phyloP scores from a whole-genome alignment of 2,888 invertebrate species.

The Brachypterus glaber region DNA sequence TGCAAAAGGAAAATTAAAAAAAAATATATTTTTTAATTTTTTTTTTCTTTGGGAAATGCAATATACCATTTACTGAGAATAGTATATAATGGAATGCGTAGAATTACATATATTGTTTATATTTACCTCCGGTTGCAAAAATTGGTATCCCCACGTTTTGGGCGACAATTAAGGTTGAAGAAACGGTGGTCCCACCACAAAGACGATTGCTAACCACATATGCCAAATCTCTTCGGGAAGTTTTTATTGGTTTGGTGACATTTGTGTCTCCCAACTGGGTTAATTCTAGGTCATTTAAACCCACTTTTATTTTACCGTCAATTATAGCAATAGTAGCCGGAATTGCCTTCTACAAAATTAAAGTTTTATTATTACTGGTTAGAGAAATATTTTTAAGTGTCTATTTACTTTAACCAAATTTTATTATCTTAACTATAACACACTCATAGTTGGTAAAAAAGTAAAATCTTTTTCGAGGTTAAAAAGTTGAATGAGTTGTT shows the following conservation, averaged over 20 bases:
- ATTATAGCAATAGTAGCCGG: constrained; percentile 92
- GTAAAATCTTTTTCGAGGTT: no score
- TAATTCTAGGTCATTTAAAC: constrained; percentile 58
- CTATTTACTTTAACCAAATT: no score
- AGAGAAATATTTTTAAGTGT: no score
- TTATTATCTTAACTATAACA: no score
- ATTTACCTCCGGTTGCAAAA: constrained; percentile 82
- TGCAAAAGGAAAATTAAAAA: no score
- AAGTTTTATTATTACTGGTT: no score
- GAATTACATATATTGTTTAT: no score
- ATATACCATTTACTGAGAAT: no score
- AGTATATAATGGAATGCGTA: no score
- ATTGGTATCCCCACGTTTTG: constrained; percentile 72
- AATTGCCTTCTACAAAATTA: constrained; percentile 54
- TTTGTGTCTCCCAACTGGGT: constrained; percentile 49
- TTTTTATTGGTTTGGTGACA: constrained; percentile 55
- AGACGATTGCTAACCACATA: constrained; percentile 57
- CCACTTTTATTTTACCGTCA: constrained; percentile 73
- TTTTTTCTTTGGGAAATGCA: background rate
- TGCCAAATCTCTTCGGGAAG: constrained; percentile 80
- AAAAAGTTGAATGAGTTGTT: no score
- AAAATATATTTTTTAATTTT: background rate
- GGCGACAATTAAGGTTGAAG: constrained; percentile 84
- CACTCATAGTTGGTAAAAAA: no score
- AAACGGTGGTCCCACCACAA: constrained; percentile 92